Percentiles rank a stretch among this genome's conserved stretches.
phyloP scores from a whole-genome alignment of 2,797 vertebrate species.

The Acanthis flammea region DNA sequence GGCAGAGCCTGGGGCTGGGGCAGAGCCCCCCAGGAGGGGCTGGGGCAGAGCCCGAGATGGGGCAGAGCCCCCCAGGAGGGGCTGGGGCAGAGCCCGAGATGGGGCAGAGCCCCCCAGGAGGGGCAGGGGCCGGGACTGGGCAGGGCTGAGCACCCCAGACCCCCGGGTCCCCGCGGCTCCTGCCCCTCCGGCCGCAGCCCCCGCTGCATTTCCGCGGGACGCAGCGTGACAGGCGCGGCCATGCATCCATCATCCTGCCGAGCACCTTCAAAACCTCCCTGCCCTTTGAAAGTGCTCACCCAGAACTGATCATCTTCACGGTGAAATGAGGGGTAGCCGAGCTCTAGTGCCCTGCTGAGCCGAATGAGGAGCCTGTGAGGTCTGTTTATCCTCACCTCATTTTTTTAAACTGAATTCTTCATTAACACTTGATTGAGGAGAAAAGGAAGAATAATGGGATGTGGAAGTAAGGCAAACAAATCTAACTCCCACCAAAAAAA shows the following conservation, averaged over 20 bases:
- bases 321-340: constrained; percentile 65
- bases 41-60: no score
- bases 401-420: not conserved
- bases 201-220: not conserved
- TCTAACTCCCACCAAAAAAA: not conserved
- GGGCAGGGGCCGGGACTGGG: no score
- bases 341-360: constrained; percentile 64
- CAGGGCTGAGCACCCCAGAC: not conserved
- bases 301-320: constrained; percentile 64
- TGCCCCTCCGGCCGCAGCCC: not conserved
- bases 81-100: no score
- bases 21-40: no score
- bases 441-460: not conserved
- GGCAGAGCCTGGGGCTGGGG: no score
- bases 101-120: no score
- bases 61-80: no score
- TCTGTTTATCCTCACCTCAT: constrained; percentile 6
- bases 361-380: constrained; percentile 38
- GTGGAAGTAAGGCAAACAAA: not conserved
- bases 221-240: constrained; percentile 24
- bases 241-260: constrained; percentile 75
- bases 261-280: constrained; percentile 22
- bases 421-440: constrained; percentile 1
- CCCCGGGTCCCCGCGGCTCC: no score
- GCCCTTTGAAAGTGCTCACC: constrained; percentile 72